Evolutionary conservation across 2,797 vertebrate species (phyloP), one percentile per base, ranked within the genome.

Genomic region (Smutsia temminckii): DNA sequence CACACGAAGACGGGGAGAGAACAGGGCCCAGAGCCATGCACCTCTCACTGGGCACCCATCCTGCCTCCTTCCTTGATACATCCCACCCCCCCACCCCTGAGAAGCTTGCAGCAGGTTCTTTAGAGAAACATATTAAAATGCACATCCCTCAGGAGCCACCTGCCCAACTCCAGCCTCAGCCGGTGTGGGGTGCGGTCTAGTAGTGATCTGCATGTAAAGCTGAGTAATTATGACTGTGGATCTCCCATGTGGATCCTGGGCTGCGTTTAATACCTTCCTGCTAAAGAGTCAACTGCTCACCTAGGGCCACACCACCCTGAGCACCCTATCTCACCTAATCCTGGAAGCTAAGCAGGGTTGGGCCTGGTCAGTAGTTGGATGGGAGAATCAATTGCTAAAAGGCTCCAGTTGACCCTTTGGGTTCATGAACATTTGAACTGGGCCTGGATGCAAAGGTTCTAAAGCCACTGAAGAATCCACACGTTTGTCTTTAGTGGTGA

Each of bases 131-230:
- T 20, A 13, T 40, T 10, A 4, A 63, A 59, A 29, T 2, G 34
- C 2, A 0, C 5, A 0, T n/a, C 32, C 11, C 20, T 40, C 49
- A 34, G 49, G 29, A 34, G 23, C 40, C 13, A n/a, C 34, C 0
- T 2, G n/a, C n/a, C 3, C 1, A 8, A 2, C 8, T 37, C 29
- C 61, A 17, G 16, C 11, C 49, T 37, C 4, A 2, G 42, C 6
- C 20, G n/a, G 10, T 7, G 14, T 8, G 2, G 20, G 9, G 13
- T 0, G 13, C 0, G 59, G 46, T 17, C 63, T 20, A 10, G 32
- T 2, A 10, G 32, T 2, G 14, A 20, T 29, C 64, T 32, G 29
- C 46, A 21, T 51, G 51, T 25, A 14, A 34, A 46, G 20, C n/a
- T 1, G 4, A 10, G 32, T 63, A 21, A 3, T 49, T 18, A 40